These are phyloP conservation scores for Gorsachius goisagi DNA, from an alignment of 2,113 vertebrate species.

Conservation along the genomic window DNA sequence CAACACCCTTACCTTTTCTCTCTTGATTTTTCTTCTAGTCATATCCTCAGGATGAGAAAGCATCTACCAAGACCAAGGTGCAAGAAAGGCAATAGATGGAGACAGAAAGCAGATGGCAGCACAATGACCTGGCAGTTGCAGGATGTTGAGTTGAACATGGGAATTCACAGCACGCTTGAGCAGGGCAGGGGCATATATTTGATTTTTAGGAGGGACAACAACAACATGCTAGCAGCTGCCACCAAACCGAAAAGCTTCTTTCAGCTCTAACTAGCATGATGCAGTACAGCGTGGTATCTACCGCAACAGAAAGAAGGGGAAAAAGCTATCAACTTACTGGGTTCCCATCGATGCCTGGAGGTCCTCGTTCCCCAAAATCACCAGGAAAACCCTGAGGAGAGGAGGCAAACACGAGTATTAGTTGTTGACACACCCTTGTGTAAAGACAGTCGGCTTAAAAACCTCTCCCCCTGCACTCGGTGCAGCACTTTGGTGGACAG, in stretches of 20 bases:
- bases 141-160: background rate
- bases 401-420: slow-evolving; percentile 10
- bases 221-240: background rate
- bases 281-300: background rate
- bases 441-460: background rate
- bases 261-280: background rate
- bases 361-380: slow-evolving; percentile 94
- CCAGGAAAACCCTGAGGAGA: slow-evolving; percentile 91
- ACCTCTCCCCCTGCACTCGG: background rate
- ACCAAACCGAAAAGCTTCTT: background rate
- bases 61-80: background rate
- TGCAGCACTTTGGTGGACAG: background rate
- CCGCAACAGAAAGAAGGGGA: background rate
- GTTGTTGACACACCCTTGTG: background rate
- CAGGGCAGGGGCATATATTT: background rate
- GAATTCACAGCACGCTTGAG: background rate
- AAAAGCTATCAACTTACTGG: slow-evolving; percentile 84
- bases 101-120: background rate
- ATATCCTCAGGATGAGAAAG: background rate
- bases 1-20: background rate
- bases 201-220: background rate
- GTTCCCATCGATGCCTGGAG: slow-evolving; percentile 93
- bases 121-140: background rate
- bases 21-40: background rate
- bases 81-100: background rate